Conservation (phyloP, 2,888 invertebrate genomes). For the Lasioglossum malachurum region DNA sequence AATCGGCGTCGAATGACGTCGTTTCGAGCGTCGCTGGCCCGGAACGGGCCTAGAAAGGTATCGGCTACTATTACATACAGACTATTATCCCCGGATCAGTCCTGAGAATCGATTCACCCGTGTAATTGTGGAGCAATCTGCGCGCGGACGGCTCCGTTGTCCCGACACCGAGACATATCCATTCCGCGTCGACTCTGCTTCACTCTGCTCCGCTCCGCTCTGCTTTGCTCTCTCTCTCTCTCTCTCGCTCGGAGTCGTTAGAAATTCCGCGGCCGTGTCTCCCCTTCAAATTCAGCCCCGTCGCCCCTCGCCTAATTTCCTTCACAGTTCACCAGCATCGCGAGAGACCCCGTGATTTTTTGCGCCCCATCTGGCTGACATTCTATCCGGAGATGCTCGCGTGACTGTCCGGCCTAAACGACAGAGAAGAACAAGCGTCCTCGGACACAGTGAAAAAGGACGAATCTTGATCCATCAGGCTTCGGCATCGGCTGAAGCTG, state of each 20-base stretch:
- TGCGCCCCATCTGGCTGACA: not conserved
- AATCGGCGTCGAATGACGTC: conserved; percentile 47
- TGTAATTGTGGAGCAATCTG: conserved; percentile 68
- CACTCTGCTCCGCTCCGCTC: not conserved
- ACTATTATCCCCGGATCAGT: conserved; percentile 62
- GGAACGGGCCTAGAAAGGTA: conserved; percentile 62
- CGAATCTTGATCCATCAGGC: not conserved
- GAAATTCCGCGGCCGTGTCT: conserved; percentile 32
- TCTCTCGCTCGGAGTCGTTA: conserved; percentile 17
- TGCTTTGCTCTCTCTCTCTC: too few species aligned
- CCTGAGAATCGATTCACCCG: conserved; percentile 66
- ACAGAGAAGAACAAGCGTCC: conserved; percentile 4
- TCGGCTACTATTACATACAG: conserved; percentile 59
- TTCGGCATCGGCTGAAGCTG: not conserved
- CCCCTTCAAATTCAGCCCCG: conserved; percentile 38
- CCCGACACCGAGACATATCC: conserved; percentile 52
- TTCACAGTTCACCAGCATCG: conserved; percentile 51
- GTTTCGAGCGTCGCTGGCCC: conserved; percentile 46
- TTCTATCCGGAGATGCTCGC: not conserved
- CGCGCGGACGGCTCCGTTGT: conserved; percentile 54
- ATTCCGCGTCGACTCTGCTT: conserved; percentile 10
- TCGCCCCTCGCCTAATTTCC: conserved; percentile 8
- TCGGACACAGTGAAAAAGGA: not conserved
- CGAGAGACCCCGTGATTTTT: conserved; percentile 31
- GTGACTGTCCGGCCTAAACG: conserved; percentile 10